Conservation (phyloP, 1,140 invertebrate species). For the Palaemon carinicauda region DNA sequence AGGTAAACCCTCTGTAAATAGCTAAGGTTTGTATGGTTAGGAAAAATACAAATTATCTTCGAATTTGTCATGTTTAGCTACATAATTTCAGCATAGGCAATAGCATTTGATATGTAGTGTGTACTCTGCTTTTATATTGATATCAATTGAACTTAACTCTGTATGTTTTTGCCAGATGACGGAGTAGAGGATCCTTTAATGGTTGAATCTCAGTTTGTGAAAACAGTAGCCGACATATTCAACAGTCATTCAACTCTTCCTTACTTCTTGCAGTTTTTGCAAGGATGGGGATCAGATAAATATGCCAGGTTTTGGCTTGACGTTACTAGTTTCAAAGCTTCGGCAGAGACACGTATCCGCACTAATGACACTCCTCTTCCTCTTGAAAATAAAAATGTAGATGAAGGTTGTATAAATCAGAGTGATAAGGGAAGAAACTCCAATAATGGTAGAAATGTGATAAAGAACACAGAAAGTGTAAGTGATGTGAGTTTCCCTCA, state of each 20-base stretch:
- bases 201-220: constrained; percentile 41
- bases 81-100: no score
- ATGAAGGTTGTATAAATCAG: not conserved
- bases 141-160: no score
- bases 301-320: constrained; percentile 45
- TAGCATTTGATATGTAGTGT: no score
- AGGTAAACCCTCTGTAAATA: no score
- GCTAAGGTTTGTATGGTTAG: no score
- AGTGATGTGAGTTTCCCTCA: not conserved
- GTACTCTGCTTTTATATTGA: no score
- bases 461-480: no score
- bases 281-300: constrained; percentile 31
- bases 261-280: constrained; percentile 46
- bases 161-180: no score
- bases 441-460: no score
- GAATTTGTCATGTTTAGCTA: no score
- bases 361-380: not conserved
- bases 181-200: constrained; percentile 8
- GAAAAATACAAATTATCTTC: no score
- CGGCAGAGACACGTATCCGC: not conserved
- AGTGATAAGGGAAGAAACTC: not conserved
- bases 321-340: constrained; percentile 31
- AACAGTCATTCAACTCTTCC: constrained; percentile 41
- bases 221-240: constrained; percentile 38
- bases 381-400: not conserved